Percentiles rank a stretch among this genome's conserved stretches.
Conservation (phyloP, 1,140 invertebrate genomes). For the Danaus plexippus region DNA sequence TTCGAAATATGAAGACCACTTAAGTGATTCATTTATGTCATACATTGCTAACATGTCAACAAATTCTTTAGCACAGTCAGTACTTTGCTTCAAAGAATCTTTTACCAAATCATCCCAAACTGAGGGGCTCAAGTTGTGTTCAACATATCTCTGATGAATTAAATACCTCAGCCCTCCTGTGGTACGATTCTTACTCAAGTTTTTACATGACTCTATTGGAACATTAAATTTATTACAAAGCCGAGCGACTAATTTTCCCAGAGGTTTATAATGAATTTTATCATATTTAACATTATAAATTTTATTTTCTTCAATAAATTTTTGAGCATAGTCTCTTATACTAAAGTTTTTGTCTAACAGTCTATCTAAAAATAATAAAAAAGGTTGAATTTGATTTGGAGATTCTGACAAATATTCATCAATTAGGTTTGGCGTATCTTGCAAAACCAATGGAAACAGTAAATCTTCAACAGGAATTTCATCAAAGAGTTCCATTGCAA, state of each 20-base stretch:
- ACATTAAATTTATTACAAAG: conserved; percentile 76
- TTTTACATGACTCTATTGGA: conserved; percentile 74
- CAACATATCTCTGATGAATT: conserved; percentile 76
- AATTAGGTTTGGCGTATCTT: conserved; percentile 78
- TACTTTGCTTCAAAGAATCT: conserved; percentile 74
- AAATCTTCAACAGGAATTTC: conserved; percentile 77
- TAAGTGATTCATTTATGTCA: conserved; percentile 74
- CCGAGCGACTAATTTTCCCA: conserved; percentile 75
- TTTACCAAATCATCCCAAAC: conserved; percentile 76
- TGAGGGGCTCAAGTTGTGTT: conserved; percentile 73
- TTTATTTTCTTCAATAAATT: conserved; percentile 65
- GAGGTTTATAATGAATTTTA: conserved; percentile 72
- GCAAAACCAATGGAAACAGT: conserved; percentile 80
- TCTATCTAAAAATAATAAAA: conserved; percentile 78
- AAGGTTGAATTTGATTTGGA: conserved; percentile 72
- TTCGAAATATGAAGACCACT: conserved; percentile 75
- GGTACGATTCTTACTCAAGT: conserved; percentile 76
- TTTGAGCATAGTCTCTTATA: conserved; percentile 45
- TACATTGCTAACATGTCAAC: conserved; percentile 70
- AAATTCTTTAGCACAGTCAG: conserved; percentile 73
- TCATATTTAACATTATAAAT: conserved; percentile 75
- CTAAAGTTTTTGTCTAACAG: conserved; percentile 66
- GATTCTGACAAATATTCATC: conserved; percentile 78
- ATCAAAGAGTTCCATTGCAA: conserved; percentile 75
- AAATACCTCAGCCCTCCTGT: conserved; percentile 78